phyloP scores from a whole-genome alignment of 1,140 invertebrate genomes.

The Caerostris darwini region DNA sequence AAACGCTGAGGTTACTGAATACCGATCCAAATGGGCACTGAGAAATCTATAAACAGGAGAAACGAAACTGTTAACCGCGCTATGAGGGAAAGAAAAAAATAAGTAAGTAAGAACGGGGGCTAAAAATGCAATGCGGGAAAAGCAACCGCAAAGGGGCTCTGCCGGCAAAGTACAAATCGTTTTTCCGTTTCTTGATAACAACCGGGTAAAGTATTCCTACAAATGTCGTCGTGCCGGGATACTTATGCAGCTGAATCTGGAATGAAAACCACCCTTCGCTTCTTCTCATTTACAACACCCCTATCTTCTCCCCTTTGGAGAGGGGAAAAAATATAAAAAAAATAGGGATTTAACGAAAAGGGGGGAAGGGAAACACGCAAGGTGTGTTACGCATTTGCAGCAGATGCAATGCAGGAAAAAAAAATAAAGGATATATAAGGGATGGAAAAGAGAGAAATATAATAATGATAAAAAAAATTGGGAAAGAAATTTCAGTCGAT shows the following conservation, averaged over 20 bases:
- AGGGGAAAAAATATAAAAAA: not conserved
- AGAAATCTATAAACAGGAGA: slow-evolving; percentile 17
- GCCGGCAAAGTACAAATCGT: slow-evolving; percentile 68
- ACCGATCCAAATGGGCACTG: not conserved
- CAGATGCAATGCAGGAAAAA: slow-evolving; percentile 68
- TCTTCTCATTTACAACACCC: slow-evolving; percentile 53
- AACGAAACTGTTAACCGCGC: slow-evolving; percentile 43
- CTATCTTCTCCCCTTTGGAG: too few species aligned
- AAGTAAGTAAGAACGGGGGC: slow-evolving; percentile 26
- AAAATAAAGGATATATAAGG: slow-evolving; percentile 7
- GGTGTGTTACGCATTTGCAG: slow-evolving; percentile 60
- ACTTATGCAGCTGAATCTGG: slow-evolving; percentile 70
- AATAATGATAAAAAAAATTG: slow-evolving; percentile 67
- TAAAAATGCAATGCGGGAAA: not conserved
- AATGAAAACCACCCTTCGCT: slow-evolving; percentile 68
- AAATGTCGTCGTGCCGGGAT: slow-evolving; percentile 44
- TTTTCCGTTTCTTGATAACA: slow-evolving; percentile 70
- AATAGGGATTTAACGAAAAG: slow-evolving; percentile 66
- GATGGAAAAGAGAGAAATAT: slow-evolving; percentile 60
- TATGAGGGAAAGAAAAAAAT: slow-evolving; percentile 33
- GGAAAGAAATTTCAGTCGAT: slow-evolving; percentile 74
- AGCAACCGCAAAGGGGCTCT: not conserved
- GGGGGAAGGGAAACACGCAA: slow-evolving; percentile 15
- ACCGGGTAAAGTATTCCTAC: slow-evolving; percentile 1
- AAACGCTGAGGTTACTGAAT: slow-evolving; percentile 18